Conservation (phyloP, 2,113 vertebrate species). For the Atractosteus spatula region DNA sequence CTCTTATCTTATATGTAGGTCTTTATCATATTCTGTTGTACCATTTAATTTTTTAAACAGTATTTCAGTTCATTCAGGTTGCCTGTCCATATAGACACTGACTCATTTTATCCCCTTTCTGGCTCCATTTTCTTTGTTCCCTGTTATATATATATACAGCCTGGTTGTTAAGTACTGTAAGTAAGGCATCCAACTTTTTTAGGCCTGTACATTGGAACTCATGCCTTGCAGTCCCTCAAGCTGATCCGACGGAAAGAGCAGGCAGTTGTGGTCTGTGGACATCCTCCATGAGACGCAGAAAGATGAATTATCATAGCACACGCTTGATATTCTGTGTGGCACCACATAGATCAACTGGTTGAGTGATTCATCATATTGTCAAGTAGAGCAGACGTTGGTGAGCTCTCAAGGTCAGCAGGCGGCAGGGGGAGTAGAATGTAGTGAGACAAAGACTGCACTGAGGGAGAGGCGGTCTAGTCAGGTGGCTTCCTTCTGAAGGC, state of each 20-base stretch:
- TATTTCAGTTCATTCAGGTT: too few species aligned
- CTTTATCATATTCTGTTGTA: too few species aligned
- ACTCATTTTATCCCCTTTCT: too few species aligned
- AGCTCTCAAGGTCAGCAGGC: slow-evolving; percentile 70
- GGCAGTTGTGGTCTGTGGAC: not conserved
- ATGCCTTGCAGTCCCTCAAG: too few species aligned
- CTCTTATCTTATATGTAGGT: too few species aligned
- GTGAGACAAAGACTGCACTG: slow-evolving; percentile 32
- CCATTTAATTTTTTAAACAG: too few species aligned
- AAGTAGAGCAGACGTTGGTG: slow-evolving; percentile 50
- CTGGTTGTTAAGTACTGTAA: too few species aligned
- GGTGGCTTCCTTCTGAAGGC: slow-evolving; percentile 8
- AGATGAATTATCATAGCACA: slow-evolving; percentile 28
- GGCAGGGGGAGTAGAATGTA: slow-evolving; percentile 31
- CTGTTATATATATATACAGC: too few species aligned
- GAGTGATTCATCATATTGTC: slow-evolving; percentile 69
- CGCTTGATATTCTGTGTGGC: slow-evolving; percentile 53
- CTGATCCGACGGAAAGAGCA: not conserved
- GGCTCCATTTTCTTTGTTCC: too few species aligned
- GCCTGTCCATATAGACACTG: too few species aligned
- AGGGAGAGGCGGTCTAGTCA: slow-evolving; percentile 4
- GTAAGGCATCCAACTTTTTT: too few species aligned
- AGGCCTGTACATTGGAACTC: too few species aligned
- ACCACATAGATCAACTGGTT: slow-evolving; percentile 59
- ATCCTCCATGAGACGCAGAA: not conserved